phyloP scores from a whole-genome alignment of 1,140 invertebrate genomes.

The Batillaria attramentaria region DNA sequence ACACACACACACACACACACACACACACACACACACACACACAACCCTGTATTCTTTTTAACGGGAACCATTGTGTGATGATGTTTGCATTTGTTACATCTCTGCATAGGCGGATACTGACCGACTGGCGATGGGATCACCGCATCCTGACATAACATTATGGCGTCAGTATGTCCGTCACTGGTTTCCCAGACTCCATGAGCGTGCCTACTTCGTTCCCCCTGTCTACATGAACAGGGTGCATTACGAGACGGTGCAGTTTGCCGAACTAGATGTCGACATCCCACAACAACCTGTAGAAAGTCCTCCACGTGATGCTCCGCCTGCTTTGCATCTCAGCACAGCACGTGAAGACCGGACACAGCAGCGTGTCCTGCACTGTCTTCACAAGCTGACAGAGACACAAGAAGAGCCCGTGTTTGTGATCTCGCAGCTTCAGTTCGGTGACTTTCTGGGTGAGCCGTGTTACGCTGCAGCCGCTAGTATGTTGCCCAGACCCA shows the following conservation, averaged over 20 bases:
- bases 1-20: no score
- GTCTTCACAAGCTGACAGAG: neutral
- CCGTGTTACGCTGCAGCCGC: neutral
- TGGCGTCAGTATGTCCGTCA: neutral
- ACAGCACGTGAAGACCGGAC: neutral
- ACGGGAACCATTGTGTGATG: no score
- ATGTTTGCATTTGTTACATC: no score
- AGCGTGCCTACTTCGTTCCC: slow-evolving; percentile 8
- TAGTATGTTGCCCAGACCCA: neutral
- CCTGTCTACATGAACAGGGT: slow-evolving; percentile 8
- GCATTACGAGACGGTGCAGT: neutral
- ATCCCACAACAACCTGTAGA: neutral
- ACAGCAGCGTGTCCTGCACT: slow-evolving; percentile 5
- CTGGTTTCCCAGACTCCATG: neutral
- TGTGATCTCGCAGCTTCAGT: neutral
- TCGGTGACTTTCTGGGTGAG: neutral
- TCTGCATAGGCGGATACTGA: no score
- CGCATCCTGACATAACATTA: slow-evolving; percentile 6
- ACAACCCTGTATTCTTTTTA: no score
- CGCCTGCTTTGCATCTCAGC: neutral
- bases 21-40: no score
- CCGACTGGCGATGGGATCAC: no score
- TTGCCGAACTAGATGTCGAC: neutral
- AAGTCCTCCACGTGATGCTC: neutral
- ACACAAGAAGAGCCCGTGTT: neutral